Conservation (phyloP, 2,888 invertebrate species). For the Junonia oenone region DNA sequence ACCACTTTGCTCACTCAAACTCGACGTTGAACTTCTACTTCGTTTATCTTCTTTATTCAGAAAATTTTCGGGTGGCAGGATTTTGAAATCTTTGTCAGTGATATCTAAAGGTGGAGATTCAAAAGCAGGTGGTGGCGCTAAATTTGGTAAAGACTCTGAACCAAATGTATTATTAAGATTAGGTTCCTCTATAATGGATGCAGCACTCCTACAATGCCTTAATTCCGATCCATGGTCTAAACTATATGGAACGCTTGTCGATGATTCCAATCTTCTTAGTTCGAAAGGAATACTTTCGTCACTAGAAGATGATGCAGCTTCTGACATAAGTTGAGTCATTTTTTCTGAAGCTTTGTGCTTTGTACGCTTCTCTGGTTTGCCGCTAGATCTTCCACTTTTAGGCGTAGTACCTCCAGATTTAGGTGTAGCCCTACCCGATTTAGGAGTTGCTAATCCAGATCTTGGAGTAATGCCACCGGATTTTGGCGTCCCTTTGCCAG, state of each 20-base stretch:
- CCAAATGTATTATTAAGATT: slow-evolving; percentile 74
- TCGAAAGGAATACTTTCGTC: slow-evolving; percentile 77
- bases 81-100: slow-evolving; percentile 73
- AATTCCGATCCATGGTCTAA: slow-evolving; percentile 75
- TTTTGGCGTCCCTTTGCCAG: slow-evolving; percentile 67
- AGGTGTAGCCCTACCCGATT: slow-evolving; percentile 64
- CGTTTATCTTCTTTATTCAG: slow-evolving; percentile 63
- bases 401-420: slow-evolving; percentile 74
- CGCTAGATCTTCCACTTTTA: slow-evolving; percentile 78
- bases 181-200: slow-evolving; percentile 78
- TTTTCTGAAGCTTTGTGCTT: slow-evolving; percentile 75
- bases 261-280: slow-evolving; percentile 74
- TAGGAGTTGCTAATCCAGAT: slow-evolving; percentile 67
- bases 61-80: slow-evolving; percentile 71
- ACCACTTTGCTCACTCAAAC: slow-evolving; percentile 90
- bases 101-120: slow-evolving; percentile 77
- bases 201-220: slow-evolving; percentile 78
- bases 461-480: slow-evolving; percentile 66
- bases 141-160: slow-evolving; percentile 86
- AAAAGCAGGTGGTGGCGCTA: slow-evolving; percentile 82
- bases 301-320: slow-evolving; percentile 81
- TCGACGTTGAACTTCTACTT: slow-evolving; percentile 81
- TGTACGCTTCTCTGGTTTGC: slow-evolving; percentile 66
- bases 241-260: slow-evolving; percentile 83
- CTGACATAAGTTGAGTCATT: slow-evolving; percentile 75